These are phyloP conservation scores for Deilephila elpenor DNA, from an alignment of 2,888 invertebrate genomes.

Conservation along the genomic window DNA sequence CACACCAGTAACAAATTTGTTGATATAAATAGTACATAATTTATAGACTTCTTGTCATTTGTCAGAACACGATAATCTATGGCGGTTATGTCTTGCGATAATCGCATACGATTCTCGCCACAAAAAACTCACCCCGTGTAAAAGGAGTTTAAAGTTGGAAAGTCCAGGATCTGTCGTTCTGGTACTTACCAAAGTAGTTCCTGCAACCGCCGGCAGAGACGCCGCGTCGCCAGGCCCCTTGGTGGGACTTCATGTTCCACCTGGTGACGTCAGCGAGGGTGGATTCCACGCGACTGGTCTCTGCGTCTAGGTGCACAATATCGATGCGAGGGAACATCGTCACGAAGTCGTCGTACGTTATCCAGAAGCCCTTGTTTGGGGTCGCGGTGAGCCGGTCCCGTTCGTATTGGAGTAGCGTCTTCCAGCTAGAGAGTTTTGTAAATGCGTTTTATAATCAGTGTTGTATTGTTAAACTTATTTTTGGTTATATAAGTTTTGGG, in stretches of 20 bases:
- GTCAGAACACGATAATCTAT: too few relatives aligned
- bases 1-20: too few relatives aligned
- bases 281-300: constrained; percentile 93
- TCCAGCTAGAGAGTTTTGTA: constrained; percentile 20
- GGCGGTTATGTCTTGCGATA: too few relatives aligned
- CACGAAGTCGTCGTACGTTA: constrained; percentile 92
- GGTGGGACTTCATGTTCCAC: constrained; percentile 95
- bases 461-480: too few relatives aligned
- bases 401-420: constrained; percentile 26
- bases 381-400: constrained; percentile 87
- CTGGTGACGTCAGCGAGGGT: constrained; percentile 89
- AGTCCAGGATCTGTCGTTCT: too few relatives aligned
- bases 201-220: constrained; percentile 96
- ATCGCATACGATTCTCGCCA: too few relatives aligned
- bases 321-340: constrained; percentile 93
- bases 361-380: constrained; percentile 91
- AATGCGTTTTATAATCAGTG: neutral
- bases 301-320: constrained; percentile 93
- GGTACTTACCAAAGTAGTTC: constrained; percentile 89
- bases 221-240: constrained; percentile 94
- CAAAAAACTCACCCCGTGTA: too few relatives aligned
- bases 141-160: too few relatives aligned
- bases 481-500: neutral
- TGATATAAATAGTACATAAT: too few relatives aligned
- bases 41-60: too few relatives aligned